Percentiles rank a stretch among this genome's conserved stretches.
Evolutionary conservation across 2,113 vertebrate species (phyloP).

Genomic region (Pituophis catenifer): DNA sequence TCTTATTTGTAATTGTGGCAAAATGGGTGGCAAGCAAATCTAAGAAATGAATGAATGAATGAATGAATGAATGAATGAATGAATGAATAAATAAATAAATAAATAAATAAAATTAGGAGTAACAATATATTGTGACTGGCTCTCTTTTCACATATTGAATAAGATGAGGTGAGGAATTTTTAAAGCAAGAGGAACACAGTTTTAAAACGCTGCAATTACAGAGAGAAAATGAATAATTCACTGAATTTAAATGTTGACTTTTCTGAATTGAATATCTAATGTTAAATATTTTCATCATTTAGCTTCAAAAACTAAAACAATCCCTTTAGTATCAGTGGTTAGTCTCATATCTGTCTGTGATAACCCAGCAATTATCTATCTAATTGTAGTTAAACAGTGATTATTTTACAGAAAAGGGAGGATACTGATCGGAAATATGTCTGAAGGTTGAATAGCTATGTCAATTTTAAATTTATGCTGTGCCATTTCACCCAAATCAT

Average conservation of each 20-base stretch:
- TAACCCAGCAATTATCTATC: background rate
- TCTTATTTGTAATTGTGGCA: background rate
- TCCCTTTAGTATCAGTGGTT: background rate
- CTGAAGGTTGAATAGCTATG: background rate
- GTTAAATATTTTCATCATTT: background rate
- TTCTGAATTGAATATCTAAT: background rate
- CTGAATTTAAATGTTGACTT: background rate
- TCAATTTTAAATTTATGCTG: background rate
- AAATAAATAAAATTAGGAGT: background rate
- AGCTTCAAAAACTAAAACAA: background rate
- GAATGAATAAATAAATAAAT: background rate
- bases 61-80: background rate
- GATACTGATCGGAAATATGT: background rate
- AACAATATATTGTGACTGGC: background rate
- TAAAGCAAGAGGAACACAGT: background rate
- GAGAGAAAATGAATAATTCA: background rate
- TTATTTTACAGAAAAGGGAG: background rate
- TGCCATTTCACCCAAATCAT: background rate
- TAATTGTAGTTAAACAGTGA: background rate
- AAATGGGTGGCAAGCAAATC: background rate
- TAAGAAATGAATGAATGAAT: background rate
- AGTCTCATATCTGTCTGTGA: background rate
- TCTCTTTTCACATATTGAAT: background rate
- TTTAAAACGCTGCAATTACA: background rate
- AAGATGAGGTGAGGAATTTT: background rate